Evolutionary conservation across 64 coral and sea anemone genomes (phyloP).

Genomic region (Astreopora myriophthalma): DNA sequence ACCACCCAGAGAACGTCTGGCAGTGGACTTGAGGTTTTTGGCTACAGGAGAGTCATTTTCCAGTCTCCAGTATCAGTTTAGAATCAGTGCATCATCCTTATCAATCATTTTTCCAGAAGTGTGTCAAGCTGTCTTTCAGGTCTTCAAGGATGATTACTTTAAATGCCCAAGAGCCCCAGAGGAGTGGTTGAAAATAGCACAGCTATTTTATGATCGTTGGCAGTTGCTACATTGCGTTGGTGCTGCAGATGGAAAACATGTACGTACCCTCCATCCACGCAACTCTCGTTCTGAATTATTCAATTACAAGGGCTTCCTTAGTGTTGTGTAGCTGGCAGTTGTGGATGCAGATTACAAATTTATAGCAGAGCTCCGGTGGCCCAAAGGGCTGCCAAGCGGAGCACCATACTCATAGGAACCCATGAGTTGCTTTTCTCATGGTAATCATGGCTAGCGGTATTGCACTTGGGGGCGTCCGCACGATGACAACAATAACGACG

Average conservation of each 20-base stretch:
- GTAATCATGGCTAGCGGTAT: no score
- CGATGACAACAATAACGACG: no score
- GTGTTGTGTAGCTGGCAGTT: conserved; percentile 76
- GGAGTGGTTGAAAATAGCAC: conserved; percentile 56
- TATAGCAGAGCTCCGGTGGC: no score
- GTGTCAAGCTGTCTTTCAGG: conserved; percentile 60
- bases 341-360: conserved; percentile 54
- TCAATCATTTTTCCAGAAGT: conserved; percentile 66
- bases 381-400: no score
- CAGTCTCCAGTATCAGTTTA: conserved; percentile 68
- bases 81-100: conserved; percentile 59
- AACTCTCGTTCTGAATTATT: conserved; percentile 61
- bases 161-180: conserved; percentile 34
- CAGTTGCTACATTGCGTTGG: conserved; percentile 79
- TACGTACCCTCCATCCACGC: conserved; percentile 52
- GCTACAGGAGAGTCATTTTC: conserved; percentile 68
- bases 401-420: no score
- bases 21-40: conserved; percentile 65
- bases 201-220: conserved; percentile 72
- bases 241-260: conserved; percentile 76
- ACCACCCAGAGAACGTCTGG: conserved; percentile 49
- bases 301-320: conserved; percentile 69
- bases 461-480: no score
- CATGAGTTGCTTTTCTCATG: no score
- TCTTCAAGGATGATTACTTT: conserved; percentile 59